Base-by-base conservation (phyloP, 2,888 invertebrate genomes). In the Alsophila aescularia region DNA sequence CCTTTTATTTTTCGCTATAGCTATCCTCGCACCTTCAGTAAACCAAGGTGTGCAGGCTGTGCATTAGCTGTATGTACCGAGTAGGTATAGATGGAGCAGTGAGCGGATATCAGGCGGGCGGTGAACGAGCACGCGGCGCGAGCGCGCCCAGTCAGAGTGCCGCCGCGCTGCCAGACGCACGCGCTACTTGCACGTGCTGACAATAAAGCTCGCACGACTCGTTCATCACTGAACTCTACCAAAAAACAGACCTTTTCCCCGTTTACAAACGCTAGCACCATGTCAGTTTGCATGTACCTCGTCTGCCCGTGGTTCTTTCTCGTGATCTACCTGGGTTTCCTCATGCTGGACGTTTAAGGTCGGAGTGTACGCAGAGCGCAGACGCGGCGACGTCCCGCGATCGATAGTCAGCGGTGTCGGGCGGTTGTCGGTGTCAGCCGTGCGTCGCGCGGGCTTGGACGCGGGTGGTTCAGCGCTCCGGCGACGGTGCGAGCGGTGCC, bases 281-380 rank as follows among this genome's bases (percentile, higher is more conserved):
- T 92, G 91, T 87, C 91, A 70, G 89, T 93, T 80, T 94, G 94
- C 79, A 92, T 94, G 87, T 93, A 94, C 83, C 90, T 94, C 76
- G 91, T 94, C 73, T 93, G 93, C 73, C 94, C 94, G 76, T 94
- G 94, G 94, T 90, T 94, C 78, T 89, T 94, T 79, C 92, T 94
- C 79, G 93, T 94, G 74, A 87, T 94, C 74, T 93, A 94, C 79
- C 92, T 95, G 78, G 91, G 93, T 77, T 94, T 94, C 81, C 93
- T 94, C 69, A 93, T 94, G 92, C 89, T 93, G 79, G 93, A 93
- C 85, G 92, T 94, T 79, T 94, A 79, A 92, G 75, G 71, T 69
- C 68, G 67, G 67, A 66, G 67, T 50, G 63, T 58, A 39, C 66
- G 56, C 40, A 83, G 72, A 74, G 87, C 90, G 90, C 85, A 85